Evolutionary conservation across 2,888 invertebrate genomes (phyloP).

Genomic region (Ophioninae sp.): DNA sequence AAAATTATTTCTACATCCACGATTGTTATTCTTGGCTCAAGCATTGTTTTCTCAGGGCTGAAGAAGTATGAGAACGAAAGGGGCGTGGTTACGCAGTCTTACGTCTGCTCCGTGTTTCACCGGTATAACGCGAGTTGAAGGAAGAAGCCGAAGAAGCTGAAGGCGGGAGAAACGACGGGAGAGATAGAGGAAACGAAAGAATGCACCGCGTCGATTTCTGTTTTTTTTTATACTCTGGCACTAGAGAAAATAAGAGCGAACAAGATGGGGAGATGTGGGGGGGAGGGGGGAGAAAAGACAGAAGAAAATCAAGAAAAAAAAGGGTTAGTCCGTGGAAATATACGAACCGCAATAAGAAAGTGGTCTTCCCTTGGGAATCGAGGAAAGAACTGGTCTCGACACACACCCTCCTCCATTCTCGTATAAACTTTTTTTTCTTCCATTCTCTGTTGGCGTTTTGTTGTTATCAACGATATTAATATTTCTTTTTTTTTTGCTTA

Average conservation of each 20-base stretch:
- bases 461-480: constrained; percentile 23
- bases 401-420: constrained; percentile 19
- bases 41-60: constrained; percentile 17
- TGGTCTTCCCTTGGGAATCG: constrained; percentile 53
- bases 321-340: constrained; percentile 29
- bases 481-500: background rate
- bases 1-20: constrained; percentile 33
- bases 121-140: constrained; percentile 33
- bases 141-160: constrained; percentile 15
- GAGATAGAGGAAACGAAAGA: constrained; percentile 8
- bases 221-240: constrained; percentile 37
- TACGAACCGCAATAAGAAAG: constrained; percentile 49
- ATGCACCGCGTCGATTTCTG: constrained; percentile 26
- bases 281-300: constrained; percentile 31
- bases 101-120: constrained; percentile 21
- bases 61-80: constrained; percentile 11
- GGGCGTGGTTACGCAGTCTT: constrained; percentile 4
- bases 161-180: constrained; percentile 11
- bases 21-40: constrained; percentile 24
- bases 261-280: constrained; percentile 9
- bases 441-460: constrained; percentile 2
- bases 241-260: constrained; percentile 40
- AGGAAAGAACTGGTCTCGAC: constrained; percentile 34
- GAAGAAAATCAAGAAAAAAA: constrained; percentile 31
- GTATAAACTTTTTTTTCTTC: constrained; percentile 10